Evolutionary conservation across 92 coral and sea anemone genomes (phyloP), one percentile per base, ranked within the genome.

Genomic region (Virgularia gustaviana): DNA sequence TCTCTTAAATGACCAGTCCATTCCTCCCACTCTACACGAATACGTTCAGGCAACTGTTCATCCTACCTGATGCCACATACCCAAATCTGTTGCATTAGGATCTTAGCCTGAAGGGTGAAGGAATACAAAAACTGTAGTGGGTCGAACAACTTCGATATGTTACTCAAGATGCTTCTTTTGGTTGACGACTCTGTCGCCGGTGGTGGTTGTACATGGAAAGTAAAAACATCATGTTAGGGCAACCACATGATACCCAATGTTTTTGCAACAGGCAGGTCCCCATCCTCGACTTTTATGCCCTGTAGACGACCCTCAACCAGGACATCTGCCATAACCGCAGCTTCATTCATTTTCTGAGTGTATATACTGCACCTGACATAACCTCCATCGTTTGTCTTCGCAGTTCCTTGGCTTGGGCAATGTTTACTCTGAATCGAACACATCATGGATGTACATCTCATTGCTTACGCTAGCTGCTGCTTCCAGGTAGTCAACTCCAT

Each of bases 401-500:
- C 11, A 78, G 56, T n/a, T 23, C 31, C 45, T 78, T 63, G 11
- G 83, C 83, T 49, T 72, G 56, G 22, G 51, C 68, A 9, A 55
- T 75, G 2, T 65, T 63, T 42, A 77, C 83, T 55, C 73, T 42
- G 79, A 83, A 61, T 83, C 87, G 8, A 83, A 61, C 2, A 61
- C 79, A 51, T 81, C 86, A 37, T 68, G 78, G 4, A 56, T 82
- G 33, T 82, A 72, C 83, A 79, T 60, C 0, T 65, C 56, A 18
- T 44, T 58, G 39, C 34, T 56, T 22, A 76, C 86, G 3, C 81
- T 81, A 35, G 70, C 35, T 18, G 82, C 86, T 19, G 85, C 78
- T 33, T 81, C 29, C 22, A 63, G 62, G 49, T 49, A 63, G 25
- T 36, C 72, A 9, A 76, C 30, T 1, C 78, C 72, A 55, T 35